These are phyloP conservation scores for Cavia porcellus DNA, from an alignment of 2,113 vertebrate genomes.

Conservation along the genomic window DNA sequence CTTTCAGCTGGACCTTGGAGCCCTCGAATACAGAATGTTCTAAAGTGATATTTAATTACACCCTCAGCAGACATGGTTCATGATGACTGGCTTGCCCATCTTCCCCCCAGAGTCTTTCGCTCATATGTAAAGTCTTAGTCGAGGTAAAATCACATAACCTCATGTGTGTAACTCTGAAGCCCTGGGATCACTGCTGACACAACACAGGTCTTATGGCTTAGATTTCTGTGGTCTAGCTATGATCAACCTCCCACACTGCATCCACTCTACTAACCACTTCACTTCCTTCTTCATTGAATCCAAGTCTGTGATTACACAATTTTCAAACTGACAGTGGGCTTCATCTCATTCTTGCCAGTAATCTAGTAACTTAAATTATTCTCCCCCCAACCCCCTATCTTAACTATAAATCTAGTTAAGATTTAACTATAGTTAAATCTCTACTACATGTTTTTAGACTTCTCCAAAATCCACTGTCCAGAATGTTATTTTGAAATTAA, in stretches of 20 bases:
- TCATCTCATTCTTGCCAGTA: background rate
- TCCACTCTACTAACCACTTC: background rate
- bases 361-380: background rate
- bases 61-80: background rate
- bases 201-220: background rate
- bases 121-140: background rate
- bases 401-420: too few species aligned
- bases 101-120: background rate
- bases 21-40: background rate
- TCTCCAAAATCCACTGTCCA: background rate
- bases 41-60: background rate
- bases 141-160: background rate
- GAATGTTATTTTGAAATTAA: background rate
- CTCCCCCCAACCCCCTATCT: background rate
- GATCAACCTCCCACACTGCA: constrained; percentile 10
- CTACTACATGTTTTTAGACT: background rate
- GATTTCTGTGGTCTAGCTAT: constrained; percentile 15
- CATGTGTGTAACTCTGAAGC: constrained; percentile 25
- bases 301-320: background rate
- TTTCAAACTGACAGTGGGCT: background rate
- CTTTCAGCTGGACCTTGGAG: background rate
- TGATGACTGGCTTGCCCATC: background rate
- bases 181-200: background rate
- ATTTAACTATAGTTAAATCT: background rate
- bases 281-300: background rate